phyloP scores from a whole-genome alignment of 2,797 vertebrate genomes.

The Bradypodion ventrale region DNA sequence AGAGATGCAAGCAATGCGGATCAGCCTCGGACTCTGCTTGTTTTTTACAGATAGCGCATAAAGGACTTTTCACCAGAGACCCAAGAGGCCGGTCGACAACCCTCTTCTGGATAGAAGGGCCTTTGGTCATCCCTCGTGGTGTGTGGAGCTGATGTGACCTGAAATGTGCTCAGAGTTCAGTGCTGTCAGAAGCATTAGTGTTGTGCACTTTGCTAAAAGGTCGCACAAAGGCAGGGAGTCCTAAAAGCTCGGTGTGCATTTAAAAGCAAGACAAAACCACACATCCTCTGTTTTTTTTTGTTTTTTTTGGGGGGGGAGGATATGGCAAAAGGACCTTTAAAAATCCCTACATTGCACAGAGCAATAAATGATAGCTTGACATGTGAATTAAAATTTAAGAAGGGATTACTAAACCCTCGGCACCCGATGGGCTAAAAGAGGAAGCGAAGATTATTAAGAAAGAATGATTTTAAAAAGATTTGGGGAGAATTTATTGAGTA shows the following conservation, averaged over 20 bases:
- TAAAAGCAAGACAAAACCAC: slow-evolving; percentile 5
- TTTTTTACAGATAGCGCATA: neutral
- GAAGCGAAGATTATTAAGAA: too few relatives aligned
- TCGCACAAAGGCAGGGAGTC: slow-evolving; percentile 30
- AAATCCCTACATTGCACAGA: too few relatives aligned
- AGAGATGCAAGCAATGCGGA: slow-evolving; percentile 31
- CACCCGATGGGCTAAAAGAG: too few relatives aligned
- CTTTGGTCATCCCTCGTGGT: slow-evolving; percentile 10
- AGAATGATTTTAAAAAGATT: too few relatives aligned
- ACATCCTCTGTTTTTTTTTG: slow-evolving; percentile 10
- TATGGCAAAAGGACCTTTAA: neutral
- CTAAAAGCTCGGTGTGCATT: slow-evolving; percentile 14
- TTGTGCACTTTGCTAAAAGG: slow-evolving; percentile 42
- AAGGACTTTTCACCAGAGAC: slow-evolving; percentile 33
- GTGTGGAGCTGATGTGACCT: slow-evolving; percentile 11
- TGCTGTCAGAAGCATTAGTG: slow-evolving; percentile 27
- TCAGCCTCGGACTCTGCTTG: slow-evolving; percentile 25
- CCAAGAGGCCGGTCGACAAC: slow-evolving; percentile 23
- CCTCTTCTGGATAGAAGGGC: slow-evolving; percentile 32
- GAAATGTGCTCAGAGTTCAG: neutral
- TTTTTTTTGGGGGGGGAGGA: too few relatives aligned
- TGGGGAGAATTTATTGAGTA: too few relatives aligned
- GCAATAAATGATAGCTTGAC: neutral
- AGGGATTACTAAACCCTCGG: too few relatives aligned
- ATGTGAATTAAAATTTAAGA: too few relatives aligned